Evolutionary conservation across 30 jellyfish, hydroid and myxozoan genomes (phyloP), one percentile per base, ranked within the genome.

Genomic region (Chrysaora quinquecirrha): DNA sequence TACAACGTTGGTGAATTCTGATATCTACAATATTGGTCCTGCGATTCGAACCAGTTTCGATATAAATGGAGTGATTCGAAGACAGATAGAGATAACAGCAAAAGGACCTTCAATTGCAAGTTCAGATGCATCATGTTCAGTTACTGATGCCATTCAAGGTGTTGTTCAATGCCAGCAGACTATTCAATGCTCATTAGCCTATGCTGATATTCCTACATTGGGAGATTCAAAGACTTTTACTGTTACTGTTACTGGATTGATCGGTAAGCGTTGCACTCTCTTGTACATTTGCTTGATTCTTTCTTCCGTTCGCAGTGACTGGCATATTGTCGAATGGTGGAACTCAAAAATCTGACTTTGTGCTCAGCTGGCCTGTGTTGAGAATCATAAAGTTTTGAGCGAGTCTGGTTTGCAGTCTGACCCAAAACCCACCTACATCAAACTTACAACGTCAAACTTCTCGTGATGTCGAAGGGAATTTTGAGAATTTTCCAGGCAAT

Each of bases 181-280:
- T 30, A 49, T 43, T 23, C 62, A 32, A 4, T 82, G 92, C 21
- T 69, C 92, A 0, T 75, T 75, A 1, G 14, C 22, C 0, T 65
- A 82, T 33, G 80, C 47, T 58, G 71, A 75, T 33, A n/a, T 70
- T 0, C 7, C 80, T 19, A 54, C 73, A 29, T 67, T 82, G 22
- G 34, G 30, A 0, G 28, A 69, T n/a, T 61, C 79, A n/a, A 32
- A 11, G 3, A 34, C 73, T 3, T 7, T 60, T 10, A 63, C 63
- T 61, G 77, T 82, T 0, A 60, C 69, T 14, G 85, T 82, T 25
- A 68, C 85, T 14, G 92, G 80, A 9, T 63, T 82, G 4, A 34
- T 16, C 47, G 92, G 92, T 82, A 49, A 12, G 66, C 46, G 12
- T n/a, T n/a, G n/a, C n/a, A n/a, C n/a, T n/a, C n/a, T n/a, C n/a